A percentile compares a stretch with the other conserved stretches of the same genome.
phyloP scores from a whole-genome alignment of 2,797 vertebrate genomes.

The Halcyon smyrnensis region DNA sequence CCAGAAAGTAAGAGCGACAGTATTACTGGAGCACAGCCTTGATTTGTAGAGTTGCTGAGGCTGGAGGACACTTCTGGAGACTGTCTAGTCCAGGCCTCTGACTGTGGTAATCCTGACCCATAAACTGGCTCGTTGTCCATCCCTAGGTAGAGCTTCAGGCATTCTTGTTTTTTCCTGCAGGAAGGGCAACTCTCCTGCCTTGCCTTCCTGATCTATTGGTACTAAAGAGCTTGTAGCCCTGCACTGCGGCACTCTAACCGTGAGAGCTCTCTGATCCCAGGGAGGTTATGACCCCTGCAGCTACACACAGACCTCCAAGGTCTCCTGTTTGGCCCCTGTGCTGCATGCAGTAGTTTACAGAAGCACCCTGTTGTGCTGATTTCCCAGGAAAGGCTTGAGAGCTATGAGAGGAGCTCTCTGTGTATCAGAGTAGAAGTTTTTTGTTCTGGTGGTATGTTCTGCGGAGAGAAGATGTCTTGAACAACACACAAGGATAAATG shows the following conservation, averaged over 20 bases:
- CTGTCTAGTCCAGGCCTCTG: neutral
- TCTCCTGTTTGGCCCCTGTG: neutral
- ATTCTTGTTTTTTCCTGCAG: neutral
- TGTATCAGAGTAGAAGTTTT: neutral
- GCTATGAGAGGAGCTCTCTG: neutral
- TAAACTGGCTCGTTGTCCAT: neutral
- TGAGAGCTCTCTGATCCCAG: neutral
- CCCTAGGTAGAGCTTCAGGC: neutral
- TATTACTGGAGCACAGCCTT: neutral
- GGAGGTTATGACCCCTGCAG: neutral
- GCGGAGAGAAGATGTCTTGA: neutral
- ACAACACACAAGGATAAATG: neutral
- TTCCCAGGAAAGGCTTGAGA: neutral
- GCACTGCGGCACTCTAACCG: neutral
- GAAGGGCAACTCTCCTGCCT: neutral
- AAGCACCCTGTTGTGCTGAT: neutral
- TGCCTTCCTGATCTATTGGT: neutral
- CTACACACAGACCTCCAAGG: rapidly evolving
- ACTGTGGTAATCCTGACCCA: neutral
- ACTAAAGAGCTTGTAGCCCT: neutral
- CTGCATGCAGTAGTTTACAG: neutral
- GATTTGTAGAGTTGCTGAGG: neutral
- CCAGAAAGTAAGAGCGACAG: neutral
- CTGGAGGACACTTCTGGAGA: neutral
- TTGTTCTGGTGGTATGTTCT: neutral